Evolutionary conservation across 2,888 invertebrate species (phyloP).

Genomic region (Torymus tubicola): DNA sequence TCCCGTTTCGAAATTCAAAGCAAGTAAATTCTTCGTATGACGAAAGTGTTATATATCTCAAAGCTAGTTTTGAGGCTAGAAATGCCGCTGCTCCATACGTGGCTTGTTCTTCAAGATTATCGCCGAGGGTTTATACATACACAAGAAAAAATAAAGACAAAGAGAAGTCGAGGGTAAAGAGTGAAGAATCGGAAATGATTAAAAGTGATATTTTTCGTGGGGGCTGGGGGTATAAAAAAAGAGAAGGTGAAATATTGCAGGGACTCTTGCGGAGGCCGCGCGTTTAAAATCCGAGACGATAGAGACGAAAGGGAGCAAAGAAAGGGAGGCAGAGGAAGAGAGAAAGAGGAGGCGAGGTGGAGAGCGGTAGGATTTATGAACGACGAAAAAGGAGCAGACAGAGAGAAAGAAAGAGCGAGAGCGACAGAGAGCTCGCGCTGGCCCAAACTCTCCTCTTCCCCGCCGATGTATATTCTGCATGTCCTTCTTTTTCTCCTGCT

Average conservation of each 20-base stretch:
- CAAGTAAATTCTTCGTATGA: no score
- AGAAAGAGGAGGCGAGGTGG: constrained; percentile 44
- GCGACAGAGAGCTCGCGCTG: neutral
- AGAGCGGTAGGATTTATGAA: constrained; percentile 70
- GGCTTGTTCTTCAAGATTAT: no score
- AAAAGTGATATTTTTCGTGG: constrained; percentile 28
- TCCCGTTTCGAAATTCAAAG: no score
- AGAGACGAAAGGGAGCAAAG: constrained; percentile 43
- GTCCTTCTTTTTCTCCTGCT: constrained; percentile 12
- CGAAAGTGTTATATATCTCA: no score
- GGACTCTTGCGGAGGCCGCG: constrained; percentile 8
- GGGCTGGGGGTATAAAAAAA: neutral
- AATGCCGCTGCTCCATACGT: no score
- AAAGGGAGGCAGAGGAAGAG: constrained; percentile 36
- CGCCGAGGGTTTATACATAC: no score
- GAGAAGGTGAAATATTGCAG: constrained; percentile 42
- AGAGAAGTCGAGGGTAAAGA: constrained; percentile 5
- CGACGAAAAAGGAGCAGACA: constrained; percentile 66
- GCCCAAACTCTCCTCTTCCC: constrained; percentile 1
- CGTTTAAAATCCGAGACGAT: constrained; percentile 53
- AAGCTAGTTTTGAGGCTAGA: no score
- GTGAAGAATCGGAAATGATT: constrained; percentile 8
- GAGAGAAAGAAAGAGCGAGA: neutral
- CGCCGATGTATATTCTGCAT: constrained; percentile 31
- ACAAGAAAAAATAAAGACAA: no score